Percentiles rank a stretch among this genome's conserved stretches.
Evolutionary conservation across 30 jellyfish, hydroid and myxozoan species (phyloP).

Genomic region (Phacellophora camtschatica): DNA sequence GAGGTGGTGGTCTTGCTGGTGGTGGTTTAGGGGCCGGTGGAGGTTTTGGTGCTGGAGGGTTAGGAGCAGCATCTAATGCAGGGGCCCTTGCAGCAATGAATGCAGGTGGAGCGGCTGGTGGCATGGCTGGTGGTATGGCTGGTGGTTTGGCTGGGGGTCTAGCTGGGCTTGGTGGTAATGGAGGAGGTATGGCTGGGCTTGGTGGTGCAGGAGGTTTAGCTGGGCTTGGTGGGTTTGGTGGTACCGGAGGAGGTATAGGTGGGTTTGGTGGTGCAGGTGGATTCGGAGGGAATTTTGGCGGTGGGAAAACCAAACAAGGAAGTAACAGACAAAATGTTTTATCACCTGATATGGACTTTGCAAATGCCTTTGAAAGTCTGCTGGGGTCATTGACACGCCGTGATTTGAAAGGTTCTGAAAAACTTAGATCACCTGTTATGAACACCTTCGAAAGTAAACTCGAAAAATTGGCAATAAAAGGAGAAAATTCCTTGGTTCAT

Average conservation of each 20-base stretch:
- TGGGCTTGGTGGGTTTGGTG: slow-evolving; percentile 54
- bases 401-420: slow-evolving; percentile 15
- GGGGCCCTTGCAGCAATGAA: slow-evolving; percentile 63
- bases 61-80: slow-evolving; percentile 39
- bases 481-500: background rate
- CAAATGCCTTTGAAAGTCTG: slow-evolving; percentile 42
- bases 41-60: slow-evolving; percentile 31
- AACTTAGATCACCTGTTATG: background rate
- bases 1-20: slow-evolving; percentile 46
- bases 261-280: slow-evolving; percentile 44
- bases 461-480: slow-evolving; percentile 8
- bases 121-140: slow-evolving; percentile 21
- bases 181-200: slow-evolving; percentile 29
- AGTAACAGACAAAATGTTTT: slow-evolving; percentile 19
- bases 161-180: slow-evolving; percentile 35
- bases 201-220: slow-evolving; percentile 54
- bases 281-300: slow-evolving; percentile 21
- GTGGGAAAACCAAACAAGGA: slow-evolving; percentile 21
- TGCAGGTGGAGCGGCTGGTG: slow-evolving; percentile 72
- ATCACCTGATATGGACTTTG: slow-evolving; percentile 16
- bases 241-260: slow-evolving; percentile 33
- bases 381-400: slow-evolving; percentile 63
- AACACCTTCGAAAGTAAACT: background rate
- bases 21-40: slow-evolving; percentile 56
- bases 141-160: slow-evolving; percentile 57